Evolutionary conservation across 1,140 invertebrate genomes (phyloP).

Genomic region (Trichomalopsis sarcophagae): DNA sequence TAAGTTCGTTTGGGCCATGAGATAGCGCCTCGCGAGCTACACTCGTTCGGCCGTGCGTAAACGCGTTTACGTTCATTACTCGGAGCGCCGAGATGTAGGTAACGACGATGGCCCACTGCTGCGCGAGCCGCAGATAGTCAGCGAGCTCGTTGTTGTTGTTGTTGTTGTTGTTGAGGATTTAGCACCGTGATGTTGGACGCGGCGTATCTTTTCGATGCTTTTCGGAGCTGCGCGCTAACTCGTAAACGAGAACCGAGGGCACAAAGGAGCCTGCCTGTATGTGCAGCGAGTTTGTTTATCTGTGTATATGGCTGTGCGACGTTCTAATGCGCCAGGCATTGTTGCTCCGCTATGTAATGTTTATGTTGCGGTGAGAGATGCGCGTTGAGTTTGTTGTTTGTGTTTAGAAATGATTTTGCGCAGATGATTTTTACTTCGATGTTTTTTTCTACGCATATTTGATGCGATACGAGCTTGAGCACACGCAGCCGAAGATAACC

Average conservation of each 20-base stretch:
- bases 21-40: neutral
- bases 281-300: neutral
- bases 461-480: too few relatives aligned
- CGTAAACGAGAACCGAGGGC: neutral
- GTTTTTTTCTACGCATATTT: too few relatives aligned
- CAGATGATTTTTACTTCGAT: too few relatives aligned
- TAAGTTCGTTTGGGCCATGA: conserved; percentile 30
- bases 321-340: too few relatives aligned
- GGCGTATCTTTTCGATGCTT: neutral
- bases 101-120: neutral
- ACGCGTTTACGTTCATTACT: conserved; percentile 50
- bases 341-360: neutral
- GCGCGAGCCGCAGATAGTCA: too few relatives aligned
- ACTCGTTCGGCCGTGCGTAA: conserved; percentile 32
- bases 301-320: neutral
- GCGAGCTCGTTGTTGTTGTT: neutral
- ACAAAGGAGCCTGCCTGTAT: neutral
- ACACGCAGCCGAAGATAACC: neutral
- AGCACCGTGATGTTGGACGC: neutral
- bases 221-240: neutral
- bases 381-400: too few relatives aligned
- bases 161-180: neutral
- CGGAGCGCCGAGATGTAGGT: neutral
- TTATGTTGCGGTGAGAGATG: neutral
- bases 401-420: too few relatives aligned